Evolutionary conservation across 2,888 invertebrate species (phyloP).

Genomic region (Diloba caeruleocephala): DNA sequence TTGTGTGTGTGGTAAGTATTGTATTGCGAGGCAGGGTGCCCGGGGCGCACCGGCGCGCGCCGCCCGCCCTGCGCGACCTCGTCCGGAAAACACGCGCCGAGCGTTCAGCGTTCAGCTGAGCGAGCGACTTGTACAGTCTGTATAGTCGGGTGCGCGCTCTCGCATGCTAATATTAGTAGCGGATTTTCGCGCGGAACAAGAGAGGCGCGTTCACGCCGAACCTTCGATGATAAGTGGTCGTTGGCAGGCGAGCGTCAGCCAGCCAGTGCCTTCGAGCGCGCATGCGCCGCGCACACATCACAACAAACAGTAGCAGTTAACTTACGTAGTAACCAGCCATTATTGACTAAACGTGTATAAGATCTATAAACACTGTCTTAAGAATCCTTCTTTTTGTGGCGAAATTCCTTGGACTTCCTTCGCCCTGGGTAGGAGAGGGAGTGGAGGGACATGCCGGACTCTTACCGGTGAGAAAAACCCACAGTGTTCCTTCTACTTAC

Average conservation of each 20-base stretch:
- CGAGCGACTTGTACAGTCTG: slow-evolving; percentile 43
- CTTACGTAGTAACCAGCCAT: slow-evolving; percentile 58
- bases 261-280: slow-evolving; percentile 57
- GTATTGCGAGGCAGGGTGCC: slow-evolving; percentile 64
- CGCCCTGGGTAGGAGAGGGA: no score
- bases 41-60: slow-evolving; percentile 76
- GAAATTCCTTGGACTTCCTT: no score
- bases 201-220: slow-evolving; percentile 69
- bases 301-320: slow-evolving; percentile 68
- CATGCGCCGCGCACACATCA: slow-evolving; percentile 70
- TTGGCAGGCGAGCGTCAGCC: slow-evolving; percentile 49
- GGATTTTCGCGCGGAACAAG: slow-evolving; percentile 60
- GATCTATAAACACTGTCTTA: slow-evolving; percentile 41
- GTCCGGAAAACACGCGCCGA: slow-evolving; percentile 67
- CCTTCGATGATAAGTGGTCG: slow-evolving; percentile 67
- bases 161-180: slow-evolving; percentile 74
- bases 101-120: slow-evolving; percentile 50
- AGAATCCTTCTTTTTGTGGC: no score
- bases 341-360: slow-evolving; percentile 72
- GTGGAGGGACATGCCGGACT: no score
- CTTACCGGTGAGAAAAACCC: no score
- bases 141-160: slow-evolving; percentile 53
- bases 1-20: slow-evolving; percentile 56
- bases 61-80: slow-evolving; percentile 81
- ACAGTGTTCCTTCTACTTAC: no score